Conservation (phyloP, 2,113 vertebrate species). For the Emydocephalus ijimae region DNA sequence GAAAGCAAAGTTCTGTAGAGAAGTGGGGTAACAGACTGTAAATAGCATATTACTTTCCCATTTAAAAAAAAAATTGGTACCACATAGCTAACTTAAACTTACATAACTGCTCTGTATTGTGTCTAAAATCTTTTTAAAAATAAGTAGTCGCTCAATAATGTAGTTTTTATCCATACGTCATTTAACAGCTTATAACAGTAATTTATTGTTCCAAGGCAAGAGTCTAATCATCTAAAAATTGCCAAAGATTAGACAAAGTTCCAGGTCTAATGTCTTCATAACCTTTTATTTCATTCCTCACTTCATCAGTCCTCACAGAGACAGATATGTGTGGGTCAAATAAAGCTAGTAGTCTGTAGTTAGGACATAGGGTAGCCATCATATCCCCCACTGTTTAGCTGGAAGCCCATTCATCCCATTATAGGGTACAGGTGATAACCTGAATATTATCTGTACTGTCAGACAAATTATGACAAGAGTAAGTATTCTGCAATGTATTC, state of each 20-base stretch:
- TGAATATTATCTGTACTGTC: not conserved
- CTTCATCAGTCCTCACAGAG: not conserved
- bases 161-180: conserved; percentile 85
- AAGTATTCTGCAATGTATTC: not conserved
- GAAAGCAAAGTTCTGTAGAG: too few relatives aligned
- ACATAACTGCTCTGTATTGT: too few relatives aligned
- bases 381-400: not conserved
- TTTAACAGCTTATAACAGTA: conserved; percentile 89
- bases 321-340: not conserved
- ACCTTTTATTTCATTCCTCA: not conserved
- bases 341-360: not conserved
- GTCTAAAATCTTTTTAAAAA: not conserved
- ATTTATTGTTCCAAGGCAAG: conserved; percentile 85
- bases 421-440: not conserved
- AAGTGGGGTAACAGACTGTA: too few relatives aligned
- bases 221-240: conserved; percentile 75
- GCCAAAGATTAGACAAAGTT: conserved; percentile 49
- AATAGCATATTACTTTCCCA: too few relatives aligned
- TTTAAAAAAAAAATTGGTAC: too few relatives aligned
- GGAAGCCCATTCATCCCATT: not conserved
- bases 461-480: not conserved
- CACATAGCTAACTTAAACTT: too few relatives aligned
- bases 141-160: not conserved
- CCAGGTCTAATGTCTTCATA: not conserved
- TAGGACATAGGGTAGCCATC: not conserved